Evolutionary conservation across 2,888 invertebrate species (phyloP), one percentile per base, ranked within the genome.

Genomic region (Amphipoea lucens): DNA sequence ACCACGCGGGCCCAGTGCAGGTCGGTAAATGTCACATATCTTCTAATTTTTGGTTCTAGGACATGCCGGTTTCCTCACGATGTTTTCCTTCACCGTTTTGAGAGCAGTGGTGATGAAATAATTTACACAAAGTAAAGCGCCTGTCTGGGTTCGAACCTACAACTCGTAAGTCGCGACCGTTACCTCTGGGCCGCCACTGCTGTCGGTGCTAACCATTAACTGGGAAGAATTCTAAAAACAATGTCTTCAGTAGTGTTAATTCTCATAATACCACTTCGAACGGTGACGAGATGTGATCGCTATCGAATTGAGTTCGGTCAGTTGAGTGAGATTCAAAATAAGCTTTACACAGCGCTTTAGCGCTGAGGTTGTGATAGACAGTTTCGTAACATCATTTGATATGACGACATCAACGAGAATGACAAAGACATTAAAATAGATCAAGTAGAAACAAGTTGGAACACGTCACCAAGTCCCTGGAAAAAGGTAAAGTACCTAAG

Each of bases 351-450:
- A 57, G 20, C 29, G 29, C 29, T 29, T 29, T 20, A 54, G 20
- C 54, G 1, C 20, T 14, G 14, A 20, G 20, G 54, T 54, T 54
- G 7, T 51, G 7, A 48, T 67, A 65, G 23, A 73, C 36, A 45
- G 17, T 36, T 40, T 48, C 29, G 23, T 67, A 48, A 36, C 68
- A 57, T 17, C 6, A 11, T 17, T 14, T 57, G 9, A 57, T 23
- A 57, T 9, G 23, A 57, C 54, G 23, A 67, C 20, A n/a, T 74
- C 70, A 74, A 69, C 20, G 5, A 29, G 74, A 70, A 69, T 57
- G 71, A n/a, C 51, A n/a, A 12, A 74, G 36, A 40, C 48, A 42
- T 40, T 45, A 51, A 51, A 51, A 40, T 9, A 54, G 40, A 29
- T 40, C 23, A 57, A 40, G 54, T 54, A 54, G 14, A n/a, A 42